phyloP scores from a whole-genome alignment of 1,140 invertebrate species.

The Periplaneta americana region DNA sequence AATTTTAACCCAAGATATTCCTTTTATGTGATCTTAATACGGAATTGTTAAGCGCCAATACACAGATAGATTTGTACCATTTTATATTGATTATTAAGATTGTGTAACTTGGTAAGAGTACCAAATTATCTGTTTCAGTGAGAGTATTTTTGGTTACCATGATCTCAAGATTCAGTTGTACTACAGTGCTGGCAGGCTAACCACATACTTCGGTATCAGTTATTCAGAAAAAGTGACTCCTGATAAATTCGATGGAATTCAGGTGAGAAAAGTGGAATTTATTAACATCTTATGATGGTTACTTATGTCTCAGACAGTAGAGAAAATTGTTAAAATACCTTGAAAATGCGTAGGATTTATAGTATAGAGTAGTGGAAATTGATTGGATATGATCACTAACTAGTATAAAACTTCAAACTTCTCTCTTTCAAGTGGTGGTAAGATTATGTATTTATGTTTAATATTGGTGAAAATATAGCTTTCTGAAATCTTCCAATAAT shows the following conservation, averaged over 20 bases:
- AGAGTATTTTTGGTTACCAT: slow-evolving; percentile 91
- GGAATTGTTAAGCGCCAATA: neutral
- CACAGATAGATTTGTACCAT: neutral
- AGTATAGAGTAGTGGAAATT: neutral
- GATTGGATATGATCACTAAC: neutral
- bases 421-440: too few relatives aligned
- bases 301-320: neutral
- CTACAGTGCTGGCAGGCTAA: slow-evolving; percentile 75
- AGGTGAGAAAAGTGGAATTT: too few relatives aligned
- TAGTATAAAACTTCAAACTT: too few relatives aligned
- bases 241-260: slow-evolving; percentile 27
- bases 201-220: slow-evolving; percentile 62
- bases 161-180: slow-evolving; percentile 73
- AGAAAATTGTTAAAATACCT: too few relatives aligned
- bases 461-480: too few relatives aligned
- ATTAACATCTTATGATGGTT: neutral
- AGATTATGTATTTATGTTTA: too few relatives aligned
- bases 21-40: neutral
- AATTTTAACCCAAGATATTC: neutral
- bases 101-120: neutral
- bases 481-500: too few relatives aligned
- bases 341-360: too few relatives aligned
- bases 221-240: slow-evolving; percentile 56
- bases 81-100: neutral
- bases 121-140: slow-evolving; percentile 45